Evolutionary conservation across 2,888 invertebrate genomes (phyloP).

Genomic region (Colletes collaris): DNA sequence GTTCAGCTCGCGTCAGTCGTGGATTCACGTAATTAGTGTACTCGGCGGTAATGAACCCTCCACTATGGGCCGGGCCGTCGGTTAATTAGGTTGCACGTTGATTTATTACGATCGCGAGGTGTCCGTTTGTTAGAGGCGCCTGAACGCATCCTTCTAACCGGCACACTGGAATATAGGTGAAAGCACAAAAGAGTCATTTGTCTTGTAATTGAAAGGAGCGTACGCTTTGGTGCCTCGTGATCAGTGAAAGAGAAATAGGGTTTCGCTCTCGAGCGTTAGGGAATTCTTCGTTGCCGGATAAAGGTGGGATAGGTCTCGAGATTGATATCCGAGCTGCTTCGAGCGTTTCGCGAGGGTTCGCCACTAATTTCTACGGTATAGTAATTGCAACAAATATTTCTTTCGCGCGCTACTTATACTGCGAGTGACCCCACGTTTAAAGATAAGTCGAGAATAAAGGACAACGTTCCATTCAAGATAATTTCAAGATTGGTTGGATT

Average conservation of each 20-base stretch:
- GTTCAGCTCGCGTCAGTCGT: conserved; percentile 62
- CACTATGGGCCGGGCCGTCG: conserved; percentile 75
- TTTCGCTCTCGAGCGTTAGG: neutral
- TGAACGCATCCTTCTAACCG: conserved; percentile 36
- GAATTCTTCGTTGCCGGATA: conserved; percentile 1
- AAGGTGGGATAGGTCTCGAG: neutral
- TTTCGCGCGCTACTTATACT: no score
- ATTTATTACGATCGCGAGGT: conserved; percentile 76
- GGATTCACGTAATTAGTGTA: conserved; percentile 75
- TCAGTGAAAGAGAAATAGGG: neutral
- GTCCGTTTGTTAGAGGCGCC: conserved; percentile 51
- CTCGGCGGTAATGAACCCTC: conserved; percentile 75
- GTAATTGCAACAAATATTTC: no score
- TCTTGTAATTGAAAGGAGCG: conserved; percentile 40
- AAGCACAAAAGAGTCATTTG: conserved; percentile 44
- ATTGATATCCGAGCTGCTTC: neutral
- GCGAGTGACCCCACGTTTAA: no score
- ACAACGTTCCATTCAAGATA: no score
- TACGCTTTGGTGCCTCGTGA: conserved; percentile 7
- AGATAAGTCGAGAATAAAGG: no score
- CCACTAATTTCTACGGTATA: neutral
- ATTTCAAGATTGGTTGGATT: no score
- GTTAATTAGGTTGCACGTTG: conserved; percentile 79
- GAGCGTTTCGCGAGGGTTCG: neutral
- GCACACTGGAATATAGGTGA: conserved; percentile 12